Percentiles rank a stretch among this genome's conserved stretches.
These are phyloP conservation scores for Brienomyrus brachyistius DNA, from an alignment of 2,113 vertebrate species.

Conservation along the genomic window DNA sequence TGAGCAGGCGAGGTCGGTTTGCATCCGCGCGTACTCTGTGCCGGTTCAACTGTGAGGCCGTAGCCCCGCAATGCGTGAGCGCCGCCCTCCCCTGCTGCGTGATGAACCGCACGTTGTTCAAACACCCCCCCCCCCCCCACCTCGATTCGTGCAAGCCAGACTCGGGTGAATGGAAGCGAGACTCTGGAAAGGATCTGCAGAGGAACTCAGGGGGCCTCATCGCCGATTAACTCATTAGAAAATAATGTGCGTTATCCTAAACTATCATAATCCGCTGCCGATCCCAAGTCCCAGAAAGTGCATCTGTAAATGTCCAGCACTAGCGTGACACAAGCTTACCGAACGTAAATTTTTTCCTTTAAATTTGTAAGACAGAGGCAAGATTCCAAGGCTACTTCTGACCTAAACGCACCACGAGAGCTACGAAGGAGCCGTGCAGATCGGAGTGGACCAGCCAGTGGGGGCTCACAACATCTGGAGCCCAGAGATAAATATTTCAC, in stretches of 20 bases:
- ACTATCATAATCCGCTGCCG: neutral
- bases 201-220: neutral
- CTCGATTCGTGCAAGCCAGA: slow-evolving; percentile 16
- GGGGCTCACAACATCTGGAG: neutral
- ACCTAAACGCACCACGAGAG: neutral
- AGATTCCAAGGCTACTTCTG: slow-evolving; percentile 1
- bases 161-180: slow-evolving; percentile 26
- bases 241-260: neutral
- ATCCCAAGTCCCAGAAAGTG: neutral
- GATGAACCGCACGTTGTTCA: slow-evolving; percentile 38
- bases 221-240: neutral
- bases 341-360: neutral
- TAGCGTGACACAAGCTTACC: neutral
- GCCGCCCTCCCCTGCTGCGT: slow-evolving; percentile 38
- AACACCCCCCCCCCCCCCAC: neutral
- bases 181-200: slow-evolving; percentile 23
- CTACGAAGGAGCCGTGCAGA: neutral
- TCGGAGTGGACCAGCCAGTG: neutral
- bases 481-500: slow-evolving; percentile 2
- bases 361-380: slow-evolving; percentile 1
- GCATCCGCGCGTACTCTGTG: slow-evolving; percentile 22
- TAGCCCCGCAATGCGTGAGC: slow-evolving; percentile 24
- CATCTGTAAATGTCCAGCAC: neutral
- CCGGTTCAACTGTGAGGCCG: slow-evolving; percentile 16
- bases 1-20: slow-evolving; percentile 21